Conservation (phyloP, 2,888 invertebrate genomes). For the Acleris emargana region DNA sequence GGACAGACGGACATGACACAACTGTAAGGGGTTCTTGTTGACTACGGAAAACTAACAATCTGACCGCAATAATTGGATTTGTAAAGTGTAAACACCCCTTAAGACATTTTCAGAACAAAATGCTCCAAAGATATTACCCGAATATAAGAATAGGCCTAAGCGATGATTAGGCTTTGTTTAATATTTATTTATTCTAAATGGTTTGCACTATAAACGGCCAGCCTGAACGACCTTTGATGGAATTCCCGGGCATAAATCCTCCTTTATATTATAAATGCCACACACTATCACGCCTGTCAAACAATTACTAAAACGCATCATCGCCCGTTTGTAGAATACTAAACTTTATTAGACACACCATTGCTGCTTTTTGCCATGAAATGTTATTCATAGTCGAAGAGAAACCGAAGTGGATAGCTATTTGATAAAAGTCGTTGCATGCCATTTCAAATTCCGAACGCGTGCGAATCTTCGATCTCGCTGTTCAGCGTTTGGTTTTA, state of each 20-base stretch:
- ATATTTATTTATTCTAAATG: not conserved
- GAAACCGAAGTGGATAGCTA: not conserved
- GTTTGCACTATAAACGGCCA: not conserved
- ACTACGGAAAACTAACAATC: no score
- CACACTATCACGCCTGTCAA: conserved; percentile 44
- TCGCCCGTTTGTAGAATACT: conserved; percentile 41
- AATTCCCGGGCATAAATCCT: conserved; percentile 18
- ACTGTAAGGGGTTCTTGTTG: no score
- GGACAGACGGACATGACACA: no score
- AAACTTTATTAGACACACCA: conserved; percentile 1
- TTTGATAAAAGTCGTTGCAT: conserved; percentile 5
- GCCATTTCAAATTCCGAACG: conserved; percentile 47
- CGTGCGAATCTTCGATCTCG: conserved; percentile 61
- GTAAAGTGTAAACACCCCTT: no score
- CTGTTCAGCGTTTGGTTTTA: conserved; percentile 41
- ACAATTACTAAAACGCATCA: conserved; percentile 54
- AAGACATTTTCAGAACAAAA: no score
- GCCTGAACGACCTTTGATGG: conserved; percentile 1
- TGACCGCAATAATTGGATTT: no score
- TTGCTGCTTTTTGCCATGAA: not conserved
- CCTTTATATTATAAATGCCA: conserved; percentile 46
- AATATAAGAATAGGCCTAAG: no score
- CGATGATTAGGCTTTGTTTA: no score
- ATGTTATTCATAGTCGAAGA: not conserved
- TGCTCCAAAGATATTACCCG: no score